Percentiles rank a stretch among this genome's conserved stretches.
Conservation (phyloP, 2,888 invertebrate genomes). For the Ypsolopha sequella region DNA sequence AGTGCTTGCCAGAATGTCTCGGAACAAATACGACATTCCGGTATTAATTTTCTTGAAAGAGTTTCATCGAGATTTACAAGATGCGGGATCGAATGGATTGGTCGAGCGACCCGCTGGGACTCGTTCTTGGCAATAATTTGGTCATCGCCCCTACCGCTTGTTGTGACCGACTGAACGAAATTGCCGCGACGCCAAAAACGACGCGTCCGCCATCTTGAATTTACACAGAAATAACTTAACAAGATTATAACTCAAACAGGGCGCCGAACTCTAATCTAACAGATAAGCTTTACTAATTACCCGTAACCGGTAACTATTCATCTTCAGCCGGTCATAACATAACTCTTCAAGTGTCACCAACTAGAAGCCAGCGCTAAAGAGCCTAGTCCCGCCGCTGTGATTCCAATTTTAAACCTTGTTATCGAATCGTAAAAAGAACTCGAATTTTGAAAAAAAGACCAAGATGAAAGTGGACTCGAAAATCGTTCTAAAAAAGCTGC, state of each 20-base stretch:
- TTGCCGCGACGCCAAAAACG: slow-evolving; percentile 2
- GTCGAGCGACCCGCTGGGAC: slow-evolving; percentile 34
- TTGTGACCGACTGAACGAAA: slow-evolving; percentile 17
- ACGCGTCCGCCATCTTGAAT: slow-evolving; percentile 9
- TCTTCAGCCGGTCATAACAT: slow-evolving; percentile 28
- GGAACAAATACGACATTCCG: slow-evolving; percentile 4
- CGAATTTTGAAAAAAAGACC: slow-evolving; percentile 13
- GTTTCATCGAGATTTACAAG: slow-evolving; percentile 42
- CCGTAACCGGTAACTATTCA: slow-evolving; percentile 35
- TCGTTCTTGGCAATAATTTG: slow-evolving; percentile 59
- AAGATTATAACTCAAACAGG: slow-evolving; percentile 16
- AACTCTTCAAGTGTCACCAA: slow-evolving; percentile 38
- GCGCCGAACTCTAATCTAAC: slow-evolving; percentile 30
- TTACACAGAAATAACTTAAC: slow-evolving; percentile 12
- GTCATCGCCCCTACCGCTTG: slow-evolving; percentile 46
- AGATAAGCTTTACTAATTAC: slow-evolving; percentile 46
- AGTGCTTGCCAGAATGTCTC: background rate
- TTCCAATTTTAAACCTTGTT: slow-evolving; percentile 63
- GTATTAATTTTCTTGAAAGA: slow-evolving; percentile 27
- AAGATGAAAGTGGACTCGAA: slow-evolving; percentile 21
- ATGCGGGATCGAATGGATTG: slow-evolving; percentile 28
- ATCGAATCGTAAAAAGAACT: slow-evolving; percentile 33
- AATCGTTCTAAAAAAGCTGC: slow-evolving; percentile 39
- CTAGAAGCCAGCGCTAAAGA: slow-evolving; percentile 37
- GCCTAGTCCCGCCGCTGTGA: slow-evolving; percentile 42